Conservation (phyloP, 2,113 vertebrate species). For the Ahaetulla prasina region DNA sequence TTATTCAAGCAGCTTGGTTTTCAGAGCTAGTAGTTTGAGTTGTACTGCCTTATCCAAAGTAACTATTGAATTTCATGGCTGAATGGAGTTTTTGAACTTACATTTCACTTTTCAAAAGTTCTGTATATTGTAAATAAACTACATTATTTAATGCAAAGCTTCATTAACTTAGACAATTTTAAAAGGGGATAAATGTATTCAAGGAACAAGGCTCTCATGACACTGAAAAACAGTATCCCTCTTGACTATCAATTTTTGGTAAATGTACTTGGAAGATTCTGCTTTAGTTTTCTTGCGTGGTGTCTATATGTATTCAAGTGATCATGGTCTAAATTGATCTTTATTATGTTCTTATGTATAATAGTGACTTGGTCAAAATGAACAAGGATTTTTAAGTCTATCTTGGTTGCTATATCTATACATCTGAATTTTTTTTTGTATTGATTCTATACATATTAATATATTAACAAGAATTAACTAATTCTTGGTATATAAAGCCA, state of each 20-base stretch:
- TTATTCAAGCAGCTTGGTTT: not conserved
- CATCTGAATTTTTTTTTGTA: not conserved
- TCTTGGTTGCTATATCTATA: not conserved
- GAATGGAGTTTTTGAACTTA: not conserved
- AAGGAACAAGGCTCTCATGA: not conserved
- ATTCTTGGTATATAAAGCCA: no score
- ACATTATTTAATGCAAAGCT: not conserved
- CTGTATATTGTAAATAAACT: not conserved
- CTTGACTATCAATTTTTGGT: not conserved
- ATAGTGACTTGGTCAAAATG: not conserved
- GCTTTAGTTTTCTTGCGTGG: not conserved
- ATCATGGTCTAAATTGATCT: not conserved
- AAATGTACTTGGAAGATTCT: not conserved
- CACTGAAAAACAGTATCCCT: not conserved
- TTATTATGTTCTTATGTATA: not conserved
- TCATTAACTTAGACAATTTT: not conserved
- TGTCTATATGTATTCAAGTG: not conserved
- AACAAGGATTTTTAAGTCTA: not conserved
- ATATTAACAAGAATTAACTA: not conserved
- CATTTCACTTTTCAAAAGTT: not conserved
- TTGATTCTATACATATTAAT: not conserved
- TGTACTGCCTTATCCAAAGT: not conserved
- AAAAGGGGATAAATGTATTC: not conserved
- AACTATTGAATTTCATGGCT: not conserved
- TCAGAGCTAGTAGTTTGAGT: not conserved